phyloP scores from a whole-genome alignment of 2,888 invertebrate species.

The Prenolepis imparis region DNA sequence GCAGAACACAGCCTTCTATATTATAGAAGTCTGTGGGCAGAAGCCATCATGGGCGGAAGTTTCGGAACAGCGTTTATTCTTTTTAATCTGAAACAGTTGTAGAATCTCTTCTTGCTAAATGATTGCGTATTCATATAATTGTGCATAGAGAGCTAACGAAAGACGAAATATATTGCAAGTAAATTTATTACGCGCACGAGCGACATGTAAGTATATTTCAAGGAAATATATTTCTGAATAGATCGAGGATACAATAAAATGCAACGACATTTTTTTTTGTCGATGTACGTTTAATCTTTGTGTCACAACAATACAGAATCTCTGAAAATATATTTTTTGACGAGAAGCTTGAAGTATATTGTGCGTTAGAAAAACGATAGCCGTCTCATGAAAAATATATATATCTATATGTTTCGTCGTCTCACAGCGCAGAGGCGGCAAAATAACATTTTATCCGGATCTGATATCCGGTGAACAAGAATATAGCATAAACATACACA shows the following conservation, averaged over 20 bases:
- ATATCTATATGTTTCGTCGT: slow-evolving; percentile 26
- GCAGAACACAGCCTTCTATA: too few species aligned
- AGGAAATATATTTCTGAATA: too few species aligned
- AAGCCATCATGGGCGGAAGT: too few species aligned
- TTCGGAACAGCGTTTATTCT: too few species aligned
- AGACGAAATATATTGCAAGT: too few species aligned
- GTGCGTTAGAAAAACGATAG: slow-evolving; percentile 31
- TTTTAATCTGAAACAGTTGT: not conserved
- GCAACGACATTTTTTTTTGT: not conserved
- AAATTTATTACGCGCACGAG: too few species aligned
- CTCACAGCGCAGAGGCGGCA: not conserved
- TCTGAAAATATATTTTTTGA: slow-evolving; percentile 66
- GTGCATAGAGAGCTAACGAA: too few species aligned
- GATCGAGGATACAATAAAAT: not conserved
- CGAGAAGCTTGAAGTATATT: slow-evolving; percentile 20
- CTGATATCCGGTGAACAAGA: slow-evolving; percentile 7
- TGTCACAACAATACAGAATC: slow-evolving; percentile 60
- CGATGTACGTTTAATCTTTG: slow-evolving; percentile 18
- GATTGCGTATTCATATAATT: too few species aligned
- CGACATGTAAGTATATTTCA: not conserved
- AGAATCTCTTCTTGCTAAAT: not conserved
- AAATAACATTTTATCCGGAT: slow-evolving; percentile 38
- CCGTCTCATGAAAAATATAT: slow-evolving; percentile 25
- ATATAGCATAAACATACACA: slow-evolving; percentile 34
- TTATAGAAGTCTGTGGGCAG: too few species aligned